Percentiles rank a stretch among this genome's conserved stretches.
Evolutionary conservation across 1,140 invertebrate genomes (phyloP).

Genomic region (Heliothis subflexa): DNA sequence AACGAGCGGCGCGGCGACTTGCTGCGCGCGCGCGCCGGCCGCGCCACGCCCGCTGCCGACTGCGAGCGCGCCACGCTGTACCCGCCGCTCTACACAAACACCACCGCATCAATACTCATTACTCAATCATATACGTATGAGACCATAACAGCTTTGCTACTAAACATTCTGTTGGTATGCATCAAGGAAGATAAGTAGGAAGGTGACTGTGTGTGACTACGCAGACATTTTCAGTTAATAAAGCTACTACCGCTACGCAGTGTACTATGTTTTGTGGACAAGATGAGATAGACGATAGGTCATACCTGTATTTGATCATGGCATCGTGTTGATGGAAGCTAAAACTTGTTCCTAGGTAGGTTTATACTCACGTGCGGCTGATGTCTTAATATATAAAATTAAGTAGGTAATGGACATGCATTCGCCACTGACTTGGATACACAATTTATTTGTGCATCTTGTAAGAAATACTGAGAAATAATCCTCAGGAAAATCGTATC

Average conservation of each 20-base stretch:
- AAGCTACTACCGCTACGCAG: neutral
- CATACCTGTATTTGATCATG: neutral
- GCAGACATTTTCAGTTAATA: neutral
- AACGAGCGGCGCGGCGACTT: conserved; percentile 90
- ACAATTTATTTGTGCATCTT: conserved; percentile 1
- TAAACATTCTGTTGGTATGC: too few relatives aligned
- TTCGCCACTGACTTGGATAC: neutral
- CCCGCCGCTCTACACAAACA: conserved; percentile 78
- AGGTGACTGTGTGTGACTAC: neutral
- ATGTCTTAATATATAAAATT: neutral
- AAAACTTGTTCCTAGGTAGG: neutral
- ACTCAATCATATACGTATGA: too few relatives aligned
- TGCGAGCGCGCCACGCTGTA: conserved; percentile 88
- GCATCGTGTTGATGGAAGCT: neutral
- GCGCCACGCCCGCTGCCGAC: conserved; percentile 91
- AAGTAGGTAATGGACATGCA: neutral
- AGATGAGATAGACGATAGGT: neutral
- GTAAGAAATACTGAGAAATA: neutral
- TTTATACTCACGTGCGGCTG: neutral
- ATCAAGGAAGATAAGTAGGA: neutral
- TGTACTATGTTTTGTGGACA: neutral
- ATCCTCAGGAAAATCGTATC: conserved; percentile 6
- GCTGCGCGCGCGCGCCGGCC: conserved; percentile 87
- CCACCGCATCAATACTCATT: neutral
- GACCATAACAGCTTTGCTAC: too few relatives aligned